Conservation (phyloP, 2,888 invertebrate species). For the Aethes cnicana region DNA sequence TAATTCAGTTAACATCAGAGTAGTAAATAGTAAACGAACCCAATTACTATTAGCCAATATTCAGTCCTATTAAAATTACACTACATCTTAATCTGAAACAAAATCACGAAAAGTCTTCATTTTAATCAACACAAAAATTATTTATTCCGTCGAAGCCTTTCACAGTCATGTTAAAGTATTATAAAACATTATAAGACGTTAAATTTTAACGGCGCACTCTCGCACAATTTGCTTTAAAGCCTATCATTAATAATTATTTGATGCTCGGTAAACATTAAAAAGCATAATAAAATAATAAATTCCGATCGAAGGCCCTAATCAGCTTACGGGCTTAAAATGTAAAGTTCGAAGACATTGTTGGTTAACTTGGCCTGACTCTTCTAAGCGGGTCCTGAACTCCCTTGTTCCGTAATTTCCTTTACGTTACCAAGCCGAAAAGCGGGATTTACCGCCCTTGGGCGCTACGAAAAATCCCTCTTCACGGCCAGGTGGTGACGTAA, state of each 20-base stretch:
- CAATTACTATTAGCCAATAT: too few relatives aligned
- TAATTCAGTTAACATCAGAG: too few relatives aligned
- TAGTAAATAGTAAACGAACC: too few relatives aligned
- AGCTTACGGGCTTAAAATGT: slow-evolving; percentile 52
- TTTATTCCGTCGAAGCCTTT: slow-evolving; percentile 18
- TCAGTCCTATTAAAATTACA: too few relatives aligned
- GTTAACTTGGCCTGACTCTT: too few relatives aligned
- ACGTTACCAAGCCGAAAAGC: too few relatives aligned
- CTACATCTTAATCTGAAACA: too few relatives aligned
- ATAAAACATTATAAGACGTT: slow-evolving; percentile 30
- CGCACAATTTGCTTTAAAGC: slow-evolving; percentile 29
- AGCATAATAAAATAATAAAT: slow-evolving; percentile 60
- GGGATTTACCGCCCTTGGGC: too few relatives aligned
- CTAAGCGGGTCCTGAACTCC: too few relatives aligned
- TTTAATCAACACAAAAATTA: slow-evolving; percentile 6
- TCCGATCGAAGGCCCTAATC: slow-evolving; percentile 46
- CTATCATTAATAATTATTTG: slow-evolving; percentile 37
- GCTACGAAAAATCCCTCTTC: too few relatives aligned
- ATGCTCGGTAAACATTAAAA: slow-evolving; percentile 42
- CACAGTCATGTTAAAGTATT: slow-evolving; percentile 28
- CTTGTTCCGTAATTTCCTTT: too few relatives aligned
- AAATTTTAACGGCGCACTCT: slow-evolving; percentile 29
- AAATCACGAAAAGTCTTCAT: slow-evolving; percentile 2
- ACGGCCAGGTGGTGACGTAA: too few relatives aligned
- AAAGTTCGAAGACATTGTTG: slow-evolving; percentile 24